Conservation (phyloP, 2,113 vertebrate genomes). For the Albula glossodonta region DNA sequence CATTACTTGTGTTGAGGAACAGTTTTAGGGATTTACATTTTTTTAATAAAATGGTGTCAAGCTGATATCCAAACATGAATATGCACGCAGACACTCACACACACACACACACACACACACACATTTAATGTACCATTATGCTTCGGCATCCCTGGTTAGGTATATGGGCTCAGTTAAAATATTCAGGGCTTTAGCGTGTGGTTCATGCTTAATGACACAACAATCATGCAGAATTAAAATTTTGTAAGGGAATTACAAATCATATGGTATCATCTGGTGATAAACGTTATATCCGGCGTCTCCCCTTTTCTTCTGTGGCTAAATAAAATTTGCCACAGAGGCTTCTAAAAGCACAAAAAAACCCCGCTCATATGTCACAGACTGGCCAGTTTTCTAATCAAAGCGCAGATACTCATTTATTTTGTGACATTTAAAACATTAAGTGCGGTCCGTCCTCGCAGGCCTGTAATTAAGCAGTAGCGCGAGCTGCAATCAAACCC, state of each 20-base stretch:
- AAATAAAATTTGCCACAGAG: conserved; percentile 93
- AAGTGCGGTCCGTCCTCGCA: conserved; percentile 75
- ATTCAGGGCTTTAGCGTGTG: conserved; percentile 82
- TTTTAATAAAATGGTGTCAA: conserved; percentile 17
- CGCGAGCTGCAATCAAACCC: conserved; percentile 85
- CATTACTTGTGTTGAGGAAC: not conserved
- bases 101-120: conserved; percentile 37
- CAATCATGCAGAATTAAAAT: conserved; percentile 99
- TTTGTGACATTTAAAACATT: conserved; percentile 89
- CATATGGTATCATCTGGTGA: conserved; percentile 90
- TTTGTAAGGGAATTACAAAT: conserved; percentile 88
- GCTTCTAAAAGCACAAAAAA: conserved; percentile 80
- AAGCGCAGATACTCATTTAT: conserved; percentile 89
- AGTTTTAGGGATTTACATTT: not conserved
- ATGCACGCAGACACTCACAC: conserved; percentile 26
- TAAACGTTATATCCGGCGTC: conserved; percentile 90
- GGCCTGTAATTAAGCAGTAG: conserved; percentile 87
- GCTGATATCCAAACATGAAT: conserved; percentile 5
- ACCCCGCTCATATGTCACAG: conserved; percentile 75
- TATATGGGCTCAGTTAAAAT: conserved; percentile 83
- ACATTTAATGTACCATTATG: conserved; percentile 71
- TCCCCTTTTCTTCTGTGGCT: conserved; percentile 78
- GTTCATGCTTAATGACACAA: conserved; percentile 96
- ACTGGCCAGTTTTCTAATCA: conserved; percentile 86
- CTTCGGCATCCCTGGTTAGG: conserved; percentile 78